Base-by-base conservation (phyloP, 35 echinoderm and acorn worm genomes). In the Lytechinus variegatus region DNA sequence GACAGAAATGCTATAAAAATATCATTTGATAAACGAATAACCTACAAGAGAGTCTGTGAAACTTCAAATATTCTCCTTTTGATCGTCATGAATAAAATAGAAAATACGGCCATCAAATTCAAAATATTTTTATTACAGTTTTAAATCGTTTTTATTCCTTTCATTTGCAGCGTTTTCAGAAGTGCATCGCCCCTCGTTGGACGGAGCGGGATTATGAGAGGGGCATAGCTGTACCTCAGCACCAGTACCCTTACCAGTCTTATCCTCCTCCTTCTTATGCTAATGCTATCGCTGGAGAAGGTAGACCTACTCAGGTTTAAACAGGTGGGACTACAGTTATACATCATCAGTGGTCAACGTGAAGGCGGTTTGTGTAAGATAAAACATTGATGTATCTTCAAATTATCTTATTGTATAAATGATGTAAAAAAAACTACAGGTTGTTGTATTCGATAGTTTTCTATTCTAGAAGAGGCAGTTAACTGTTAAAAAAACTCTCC, bases 251-350 rank as follows among this genome's bases (percentile, higher is more conserved):
- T 0, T 98, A 98, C 94, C 97, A 98, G 71, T 96, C 96, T 27
- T 98, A 98, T 86, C 95, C 95, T 27, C 97, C 97, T 10, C 97
- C 97, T 56, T 98, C 97, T 16, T 98, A 98, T 57, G 97, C 97
- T 7, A 98, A 97, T 66, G 94, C 97, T 9, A 95, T 98, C 8
- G 96, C 95, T 14, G 97, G 94, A 4, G 96, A 92, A 79, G 96
- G 94, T 55, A 87, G 96, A 27, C 96, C 96, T 44, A 96, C 96
- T 28, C 94, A 94, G 52, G 96, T 96, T 27, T 96, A 54, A 93
- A 54, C 9, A 24, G 14, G 66, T 24, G 66, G 66, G 66, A n/a
- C 66, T 79, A n/a, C 12, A 24, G 66, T 24, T 19, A 79, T 24
- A 4, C 3, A 24, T 79, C 66, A 79, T 79, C 66, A 24, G 66